Evolutionary conservation across 2,113 vertebrate genomes (phyloP).

Genomic region (Phalacrocorax brasilianus): DNA sequence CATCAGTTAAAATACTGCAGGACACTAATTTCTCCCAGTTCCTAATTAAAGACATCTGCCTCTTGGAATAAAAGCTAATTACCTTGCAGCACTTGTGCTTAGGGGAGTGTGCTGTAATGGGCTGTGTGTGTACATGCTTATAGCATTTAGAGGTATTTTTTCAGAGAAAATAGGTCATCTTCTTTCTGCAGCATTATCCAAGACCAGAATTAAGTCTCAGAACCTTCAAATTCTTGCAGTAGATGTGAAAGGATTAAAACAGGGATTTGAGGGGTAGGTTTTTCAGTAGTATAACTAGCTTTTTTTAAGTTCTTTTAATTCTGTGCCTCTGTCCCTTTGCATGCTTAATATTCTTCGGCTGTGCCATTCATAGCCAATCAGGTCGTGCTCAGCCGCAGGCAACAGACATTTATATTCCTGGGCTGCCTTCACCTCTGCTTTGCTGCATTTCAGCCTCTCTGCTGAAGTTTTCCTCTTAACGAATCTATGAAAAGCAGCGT

Average conservation of each 20-base stretch:
- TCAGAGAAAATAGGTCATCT: conserved; percentile 37
- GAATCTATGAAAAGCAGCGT: not conserved
- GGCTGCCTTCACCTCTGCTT: not conserved
- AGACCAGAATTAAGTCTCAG: not conserved
- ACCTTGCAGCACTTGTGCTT: not conserved
- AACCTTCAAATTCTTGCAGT: not conserved
- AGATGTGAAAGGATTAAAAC: conserved; percentile 28
- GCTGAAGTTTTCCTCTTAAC: conserved; percentile 24
- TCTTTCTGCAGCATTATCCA: conserved; percentile 4
- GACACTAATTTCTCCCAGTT: not conserved
- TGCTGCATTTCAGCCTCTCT: not conserved
- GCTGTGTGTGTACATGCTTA: not conserved
- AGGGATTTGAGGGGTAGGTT: not conserved
- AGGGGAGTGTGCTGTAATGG: not conserved
- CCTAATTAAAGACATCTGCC: not conserved
- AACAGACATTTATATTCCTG: not conserved
- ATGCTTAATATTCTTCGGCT: not conserved
- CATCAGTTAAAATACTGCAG: not conserved
- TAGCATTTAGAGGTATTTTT: not conserved
- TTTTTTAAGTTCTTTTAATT: conserved; percentile 30
- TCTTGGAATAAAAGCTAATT: not conserved
- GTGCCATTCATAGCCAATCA: conserved; percentile 29
- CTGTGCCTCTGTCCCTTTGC: not conserved
- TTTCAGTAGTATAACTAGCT: not conserved
- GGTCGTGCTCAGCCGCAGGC: conserved; percentile 24